Conservation (phyloP, 2,113 vertebrate genomes). For the Pogonocichla stellata region DNA sequence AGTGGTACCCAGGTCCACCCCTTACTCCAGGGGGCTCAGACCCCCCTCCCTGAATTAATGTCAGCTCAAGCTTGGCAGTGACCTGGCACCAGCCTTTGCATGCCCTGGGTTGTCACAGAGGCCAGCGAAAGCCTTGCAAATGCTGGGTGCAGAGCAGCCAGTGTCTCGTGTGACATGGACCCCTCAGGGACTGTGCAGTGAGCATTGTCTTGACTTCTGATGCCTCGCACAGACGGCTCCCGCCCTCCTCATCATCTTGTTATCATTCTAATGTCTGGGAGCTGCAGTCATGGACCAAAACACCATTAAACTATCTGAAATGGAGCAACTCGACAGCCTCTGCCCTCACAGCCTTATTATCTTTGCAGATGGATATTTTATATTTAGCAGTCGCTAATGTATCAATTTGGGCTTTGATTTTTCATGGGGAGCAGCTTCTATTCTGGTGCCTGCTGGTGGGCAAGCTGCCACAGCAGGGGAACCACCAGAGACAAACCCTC, state of each 20-base stretch:
- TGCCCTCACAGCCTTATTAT: slow-evolving; percentile 53
- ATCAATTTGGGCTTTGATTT: slow-evolving; percentile 14
- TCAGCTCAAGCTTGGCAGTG: fast-evolving
- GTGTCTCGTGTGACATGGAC: background rate
- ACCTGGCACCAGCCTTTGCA: background rate
- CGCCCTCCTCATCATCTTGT: slow-evolving; percentile 51
- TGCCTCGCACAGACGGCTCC: background rate
- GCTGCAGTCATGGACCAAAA: slow-evolving; percentile 50
- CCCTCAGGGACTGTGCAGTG: fast-evolving
- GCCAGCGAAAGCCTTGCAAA: background rate
- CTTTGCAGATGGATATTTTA: slow-evolving; percentile 59
- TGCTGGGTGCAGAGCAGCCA: background rate
- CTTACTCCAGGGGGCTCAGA: fast-evolving
- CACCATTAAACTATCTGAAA: slow-evolving; percentile 60
- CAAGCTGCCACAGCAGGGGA: background rate
- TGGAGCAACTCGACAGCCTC: slow-evolving; percentile 44
- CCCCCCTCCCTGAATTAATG: no score
- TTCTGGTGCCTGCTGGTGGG: background rate
- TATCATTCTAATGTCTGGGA: slow-evolving; percentile 45
- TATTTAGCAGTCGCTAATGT: slow-evolving; percentile 53
- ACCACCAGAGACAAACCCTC: background rate
- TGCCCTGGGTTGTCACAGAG: background rate
- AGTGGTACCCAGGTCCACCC: background rate
- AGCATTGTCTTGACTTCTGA: background rate
- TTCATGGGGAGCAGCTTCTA: background rate